Evolutionary conservation across 2,797 vertebrate genomes (phyloP).

Genomic region (Gallirallus australis): DNA sequence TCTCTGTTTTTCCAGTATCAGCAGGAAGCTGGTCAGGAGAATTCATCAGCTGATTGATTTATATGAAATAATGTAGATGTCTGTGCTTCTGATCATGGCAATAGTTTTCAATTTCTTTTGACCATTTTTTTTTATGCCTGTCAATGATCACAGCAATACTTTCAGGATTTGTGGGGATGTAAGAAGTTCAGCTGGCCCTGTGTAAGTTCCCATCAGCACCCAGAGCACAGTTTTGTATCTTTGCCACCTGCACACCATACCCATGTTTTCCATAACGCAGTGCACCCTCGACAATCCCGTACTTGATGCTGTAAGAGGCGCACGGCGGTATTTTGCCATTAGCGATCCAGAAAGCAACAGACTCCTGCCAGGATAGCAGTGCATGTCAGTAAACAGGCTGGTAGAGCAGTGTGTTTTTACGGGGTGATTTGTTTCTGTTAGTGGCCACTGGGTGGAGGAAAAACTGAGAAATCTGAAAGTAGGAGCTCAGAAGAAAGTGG

Average conservation of each 20-base stretch:
- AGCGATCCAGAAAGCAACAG: background rate
- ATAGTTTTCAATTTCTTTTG: background rate
- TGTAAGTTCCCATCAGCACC: too few relatives aligned
- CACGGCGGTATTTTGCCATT: background rate
- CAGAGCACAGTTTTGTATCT: background rate
- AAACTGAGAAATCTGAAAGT: conserved; percentile 36
- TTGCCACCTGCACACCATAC: background rate
- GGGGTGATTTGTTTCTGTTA: conserved; percentile 35
- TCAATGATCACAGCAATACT: rapidly evolving
- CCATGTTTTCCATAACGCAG: rapidly evolving
- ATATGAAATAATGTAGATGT: background rate
- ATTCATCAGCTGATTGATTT: background rate
- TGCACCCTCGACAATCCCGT: background rate
- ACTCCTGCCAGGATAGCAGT: background rate
- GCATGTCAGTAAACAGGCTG: background rate
- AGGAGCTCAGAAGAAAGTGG: background rate
- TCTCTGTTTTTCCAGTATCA: background rate
- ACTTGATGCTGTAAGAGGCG: rapidly evolving
- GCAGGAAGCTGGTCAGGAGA: background rate
- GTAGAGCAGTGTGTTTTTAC: background rate
- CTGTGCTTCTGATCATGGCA: background rate
- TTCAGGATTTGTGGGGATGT: background rate
- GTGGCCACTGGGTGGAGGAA: conserved; percentile 68
- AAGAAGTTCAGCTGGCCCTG: too few relatives aligned
- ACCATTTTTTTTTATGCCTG: background rate